A percentile compares a stretch with the other conserved stretches of the same genome.
phyloP scores from a whole-genome alignment of 2,797 vertebrate species.

The Antrozous pallidus region DNA sequence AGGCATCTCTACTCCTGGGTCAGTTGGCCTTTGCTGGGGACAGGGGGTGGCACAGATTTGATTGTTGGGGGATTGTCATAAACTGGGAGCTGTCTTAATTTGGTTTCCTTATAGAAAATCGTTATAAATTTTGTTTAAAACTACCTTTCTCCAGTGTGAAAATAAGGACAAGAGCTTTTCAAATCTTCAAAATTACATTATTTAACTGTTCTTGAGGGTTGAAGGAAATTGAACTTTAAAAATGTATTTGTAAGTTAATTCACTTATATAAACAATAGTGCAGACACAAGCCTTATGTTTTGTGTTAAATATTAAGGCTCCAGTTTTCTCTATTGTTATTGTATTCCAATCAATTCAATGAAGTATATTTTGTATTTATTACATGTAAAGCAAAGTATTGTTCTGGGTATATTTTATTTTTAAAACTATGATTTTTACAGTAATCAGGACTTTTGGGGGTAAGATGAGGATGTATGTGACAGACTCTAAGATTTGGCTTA shows the following conservation, averaged over 20 bases:
- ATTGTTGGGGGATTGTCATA: not conserved
- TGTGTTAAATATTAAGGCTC: not conserved
- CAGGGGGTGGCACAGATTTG: not conserved
- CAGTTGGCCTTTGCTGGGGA: not conserved
- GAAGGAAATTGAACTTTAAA: not conserved
- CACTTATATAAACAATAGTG: not conserved
- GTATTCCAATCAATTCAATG: not conserved
- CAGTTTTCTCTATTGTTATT: not conserved
- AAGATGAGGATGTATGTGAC: not conserved
- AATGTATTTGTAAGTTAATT: not conserved
- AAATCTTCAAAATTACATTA: not conserved
- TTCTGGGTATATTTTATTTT: not conserved
- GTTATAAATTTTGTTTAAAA: not conserved
- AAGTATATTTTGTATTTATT: not conserved
- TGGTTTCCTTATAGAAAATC: not conserved
- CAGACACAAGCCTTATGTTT: not conserved
- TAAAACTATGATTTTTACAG: not conserved
- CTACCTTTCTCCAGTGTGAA: not conserved
- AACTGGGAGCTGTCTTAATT: not conserved
- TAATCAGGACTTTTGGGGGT: not conserved
- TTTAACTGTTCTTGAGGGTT: not conserved
- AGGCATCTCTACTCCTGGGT: not conserved
- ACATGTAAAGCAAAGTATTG: not conserved
- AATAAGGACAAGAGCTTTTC: not conserved
- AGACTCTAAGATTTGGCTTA: not conserved